Evolutionary conservation across 2,797 vertebrate species (phyloP).

Genomic region (Masticophis lateralis): DNA sequence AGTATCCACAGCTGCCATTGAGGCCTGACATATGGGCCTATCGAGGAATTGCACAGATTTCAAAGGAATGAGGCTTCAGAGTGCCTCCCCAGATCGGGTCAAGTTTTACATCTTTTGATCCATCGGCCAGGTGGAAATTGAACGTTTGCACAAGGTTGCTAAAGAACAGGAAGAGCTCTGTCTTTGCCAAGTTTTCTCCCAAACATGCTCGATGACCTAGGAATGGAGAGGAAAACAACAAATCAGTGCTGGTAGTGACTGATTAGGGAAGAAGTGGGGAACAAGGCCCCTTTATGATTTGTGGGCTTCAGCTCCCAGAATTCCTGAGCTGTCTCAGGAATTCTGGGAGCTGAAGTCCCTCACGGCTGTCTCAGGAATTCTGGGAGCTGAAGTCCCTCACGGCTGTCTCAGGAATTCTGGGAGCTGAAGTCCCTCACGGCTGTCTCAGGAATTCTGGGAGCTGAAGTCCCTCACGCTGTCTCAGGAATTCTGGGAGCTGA

Average conservation of each 20-base stretch:
- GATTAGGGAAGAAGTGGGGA: background rate
- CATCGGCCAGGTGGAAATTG: background rate
- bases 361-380: background rate
- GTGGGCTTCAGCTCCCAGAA: background rate
- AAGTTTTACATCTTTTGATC: background rate
- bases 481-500: background rate
- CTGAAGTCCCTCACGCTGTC: too few species aligned
- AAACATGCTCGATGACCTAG: constrained; percentile 38
- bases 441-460: too few species aligned
- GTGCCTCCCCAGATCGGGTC: background rate
- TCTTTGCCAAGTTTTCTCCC: constrained; percentile 38
- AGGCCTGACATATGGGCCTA: background rate
- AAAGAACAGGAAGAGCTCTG: constrained; percentile 30
- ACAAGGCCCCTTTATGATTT: background rate
- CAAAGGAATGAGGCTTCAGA: constrained; percentile 1
- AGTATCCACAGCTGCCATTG: background rate
- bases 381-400: background rate
- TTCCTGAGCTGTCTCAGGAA: background rate
- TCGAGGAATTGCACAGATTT: constrained; percentile 5
- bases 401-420: too few species aligned
- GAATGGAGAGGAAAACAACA: background rate
- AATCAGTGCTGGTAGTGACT: background rate
- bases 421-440: too few species aligned
- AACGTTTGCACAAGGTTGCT: constrained; percentile 43
- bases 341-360: background rate